A percentile compares a stretch with the other conserved stretches of the same genome.
Conservation (phyloP, 2,888 invertebrate genomes). For the Trachelus troglodyta region DNA sequence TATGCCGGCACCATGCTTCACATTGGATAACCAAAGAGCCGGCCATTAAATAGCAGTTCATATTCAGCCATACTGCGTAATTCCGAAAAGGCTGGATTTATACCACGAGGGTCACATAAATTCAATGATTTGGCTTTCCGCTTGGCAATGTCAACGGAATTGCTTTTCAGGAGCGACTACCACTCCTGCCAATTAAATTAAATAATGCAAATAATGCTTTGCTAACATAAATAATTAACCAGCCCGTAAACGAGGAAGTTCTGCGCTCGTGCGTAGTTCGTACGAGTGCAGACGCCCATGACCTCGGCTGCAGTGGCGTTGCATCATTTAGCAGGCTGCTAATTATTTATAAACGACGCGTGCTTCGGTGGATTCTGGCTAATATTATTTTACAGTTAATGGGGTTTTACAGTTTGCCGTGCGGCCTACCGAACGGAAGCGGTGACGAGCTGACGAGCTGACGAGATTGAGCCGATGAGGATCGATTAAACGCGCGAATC, state of each 20-base stretch:
- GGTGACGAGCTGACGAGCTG: no score
- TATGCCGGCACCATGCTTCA: constrained; percentile 36
- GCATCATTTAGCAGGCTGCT: constrained; percentile 25
- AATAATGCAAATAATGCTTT: no score
- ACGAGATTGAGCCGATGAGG: background rate
- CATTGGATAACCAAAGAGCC: constrained; percentile 22
- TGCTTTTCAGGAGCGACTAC: no score
- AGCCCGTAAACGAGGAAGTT: no score
- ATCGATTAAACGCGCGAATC: constrained; percentile 12
- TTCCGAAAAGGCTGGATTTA: constrained; percentile 17
- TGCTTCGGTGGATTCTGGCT: constrained; percentile 19
- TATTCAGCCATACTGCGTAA: constrained; percentile 40
- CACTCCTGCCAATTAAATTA: no score
- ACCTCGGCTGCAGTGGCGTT: background rate
- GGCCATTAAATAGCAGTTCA: constrained; percentile 45
- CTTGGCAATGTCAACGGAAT: no score
- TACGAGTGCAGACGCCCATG: no score
- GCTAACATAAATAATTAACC: no score
- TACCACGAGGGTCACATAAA: no score
- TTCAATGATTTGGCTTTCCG: no score
- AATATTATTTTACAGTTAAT: constrained; percentile 47
- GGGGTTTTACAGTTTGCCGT: constrained; percentile 19
- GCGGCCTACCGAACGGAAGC: constrained; percentile 1
- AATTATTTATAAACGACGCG: constrained; percentile 48
- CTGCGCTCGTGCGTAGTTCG: no score